Evolutionary conservation across 2,888 invertebrate species (phyloP), one percentile per base, ranked within the genome.

Genomic region (Teleogryllus oceanicus): DNA sequence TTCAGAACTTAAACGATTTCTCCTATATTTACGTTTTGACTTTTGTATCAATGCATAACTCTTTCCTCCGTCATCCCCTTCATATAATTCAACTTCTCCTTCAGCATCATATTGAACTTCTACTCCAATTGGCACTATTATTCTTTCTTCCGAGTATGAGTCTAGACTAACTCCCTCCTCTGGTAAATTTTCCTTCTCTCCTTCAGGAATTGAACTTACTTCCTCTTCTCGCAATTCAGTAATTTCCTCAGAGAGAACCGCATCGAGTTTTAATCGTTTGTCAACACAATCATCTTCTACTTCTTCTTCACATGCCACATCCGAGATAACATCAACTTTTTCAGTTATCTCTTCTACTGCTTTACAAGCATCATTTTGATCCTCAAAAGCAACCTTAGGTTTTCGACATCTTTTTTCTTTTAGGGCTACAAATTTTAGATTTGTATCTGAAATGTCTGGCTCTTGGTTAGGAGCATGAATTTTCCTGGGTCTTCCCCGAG

Each of bases 121-220:
- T 10, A 77, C 77, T 11, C 50, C 80, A 74, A 82, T 79, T n/a
- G 78, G 78, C 13, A 79, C 74, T 21, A 78, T 80, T 24, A 80
- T 78, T n/a, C 78, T 78, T 49, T 79, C 81, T 76, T 80, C 81
- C 21, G 50, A 24, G 37, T 81, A 81, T n/a, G 78, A 78, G 11
- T 76, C 80, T 24, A 76, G 74, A 8, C 75, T 76, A n/a, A 80
- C 77, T 37, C 80, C 81, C 50, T 81, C 81, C 51, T 83, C 82
- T 20, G 81, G 79, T 21, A 83, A 79, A 49, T 82, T 82, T 77
- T 83, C 83, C 75, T 83, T 82, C 78, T 82, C 83, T 74, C 82
- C 83, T 77, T 80, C 78, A 11, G 80, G 81, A 20, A 80, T 50
- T 21, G 80, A 79, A 62, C 77, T 80, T 10, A 81, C 80, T 62